Conservation (phyloP, 2,113 vertebrate species). For the Pangasianodon gigas region DNA sequence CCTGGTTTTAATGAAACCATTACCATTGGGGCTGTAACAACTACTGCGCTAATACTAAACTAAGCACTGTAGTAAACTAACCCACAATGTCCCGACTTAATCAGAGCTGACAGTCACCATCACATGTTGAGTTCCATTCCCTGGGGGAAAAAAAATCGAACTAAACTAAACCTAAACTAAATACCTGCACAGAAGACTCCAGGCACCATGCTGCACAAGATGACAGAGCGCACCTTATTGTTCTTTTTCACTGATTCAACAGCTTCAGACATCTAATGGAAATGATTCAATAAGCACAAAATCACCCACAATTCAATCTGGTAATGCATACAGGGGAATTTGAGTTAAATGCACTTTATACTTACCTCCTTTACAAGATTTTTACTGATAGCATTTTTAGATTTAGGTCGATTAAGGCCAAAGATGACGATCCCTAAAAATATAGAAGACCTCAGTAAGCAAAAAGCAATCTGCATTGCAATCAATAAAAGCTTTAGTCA, state of each 20-base stretch:
- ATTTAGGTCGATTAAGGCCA: constrained; percentile 91
- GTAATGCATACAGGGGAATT: neutral
- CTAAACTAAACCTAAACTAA: neutral
- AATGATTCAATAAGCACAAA: neutral
- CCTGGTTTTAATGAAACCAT: neutral
- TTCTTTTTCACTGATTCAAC: constrained; percentile 89
- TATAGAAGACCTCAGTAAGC: neutral
- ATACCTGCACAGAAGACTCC: constrained; percentile 97
- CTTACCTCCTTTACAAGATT: constrained; percentile 91
- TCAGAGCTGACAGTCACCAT: neutral
- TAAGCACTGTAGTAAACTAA: neutral
- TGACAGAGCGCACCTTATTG: constrained; percentile 90
- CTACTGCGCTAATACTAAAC: neutral
- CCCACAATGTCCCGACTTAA: neutral
- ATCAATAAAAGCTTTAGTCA: neutral
- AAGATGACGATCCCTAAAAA: constrained; percentile 91
- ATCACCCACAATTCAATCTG: neutral
- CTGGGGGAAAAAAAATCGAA: neutral
- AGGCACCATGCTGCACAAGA: constrained; percentile 92
- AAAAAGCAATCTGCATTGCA: neutral
- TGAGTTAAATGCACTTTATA: constrained; percentile 42
- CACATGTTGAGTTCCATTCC: neutral
- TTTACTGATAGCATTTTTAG: constrained; percentile 95
- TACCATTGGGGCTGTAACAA: neutral
- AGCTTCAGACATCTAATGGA: constrained; percentile 83